phyloP scores from a whole-genome alignment of 1,140 invertebrate species.

The Coptotermes formosanus region DNA sequence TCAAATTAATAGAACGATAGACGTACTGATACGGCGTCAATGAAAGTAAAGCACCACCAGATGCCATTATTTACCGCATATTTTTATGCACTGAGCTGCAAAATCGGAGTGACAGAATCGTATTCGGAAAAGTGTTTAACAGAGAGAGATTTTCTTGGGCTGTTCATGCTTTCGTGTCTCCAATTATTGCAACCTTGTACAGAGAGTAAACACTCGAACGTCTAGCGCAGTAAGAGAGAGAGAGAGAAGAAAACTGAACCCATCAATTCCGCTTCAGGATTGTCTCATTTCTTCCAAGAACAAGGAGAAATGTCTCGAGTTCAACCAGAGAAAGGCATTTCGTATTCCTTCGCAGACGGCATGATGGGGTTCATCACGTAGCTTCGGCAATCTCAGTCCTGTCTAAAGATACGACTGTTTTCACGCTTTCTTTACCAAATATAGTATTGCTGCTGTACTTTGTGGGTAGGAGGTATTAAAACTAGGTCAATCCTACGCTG shows the following conservation, averaged over 20 bases:
- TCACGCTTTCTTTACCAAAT: neutral
- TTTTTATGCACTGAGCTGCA: neutral
- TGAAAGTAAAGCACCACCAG: too few species aligned
- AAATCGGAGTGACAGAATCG: neutral
- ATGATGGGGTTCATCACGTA: neutral
- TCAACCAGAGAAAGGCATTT: neutral
- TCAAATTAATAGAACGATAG: too few species aligned
- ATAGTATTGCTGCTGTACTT: neutral
- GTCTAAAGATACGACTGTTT: neutral
- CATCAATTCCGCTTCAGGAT: neutral
- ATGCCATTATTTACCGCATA: neutral
- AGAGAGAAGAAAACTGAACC: neutral
- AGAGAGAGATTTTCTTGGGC: neutral
- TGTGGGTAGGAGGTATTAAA: neutral
- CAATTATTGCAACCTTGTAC: neutral
- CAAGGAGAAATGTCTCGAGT: neutral
- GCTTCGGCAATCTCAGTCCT: neutral
- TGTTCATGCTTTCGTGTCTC: neutral
- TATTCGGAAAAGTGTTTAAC: neutral
- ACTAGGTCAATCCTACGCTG: neutral
- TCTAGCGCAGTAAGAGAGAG: neutral
- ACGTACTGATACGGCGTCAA: too few species aligned
- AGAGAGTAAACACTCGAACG: neutral
- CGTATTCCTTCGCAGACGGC: neutral
- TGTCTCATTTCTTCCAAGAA: neutral